A percentile compares a stretch with the other conserved stretches of the same genome.
Conservation (phyloP, 2,888 invertebrate species). For the Crioceris asparagi region DNA sequence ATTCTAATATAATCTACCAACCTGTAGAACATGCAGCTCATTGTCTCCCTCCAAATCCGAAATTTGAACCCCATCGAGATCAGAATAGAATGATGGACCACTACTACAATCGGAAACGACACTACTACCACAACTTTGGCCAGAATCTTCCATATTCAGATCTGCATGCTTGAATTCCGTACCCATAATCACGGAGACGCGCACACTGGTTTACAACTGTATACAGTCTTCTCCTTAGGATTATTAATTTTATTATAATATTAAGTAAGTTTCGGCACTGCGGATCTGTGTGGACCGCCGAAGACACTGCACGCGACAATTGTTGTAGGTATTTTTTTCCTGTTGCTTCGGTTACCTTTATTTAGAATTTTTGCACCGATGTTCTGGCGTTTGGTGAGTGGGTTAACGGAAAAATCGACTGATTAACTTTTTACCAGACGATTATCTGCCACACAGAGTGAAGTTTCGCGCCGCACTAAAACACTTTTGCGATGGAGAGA, state of each 20-base stretch:
- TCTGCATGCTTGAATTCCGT: conserved; percentile 34
- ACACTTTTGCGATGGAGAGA: neutral
- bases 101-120: conserved; percentile 32
- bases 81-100: conserved; percentile 41
- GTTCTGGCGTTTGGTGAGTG: too few species aligned
- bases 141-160: conserved; percentile 37
- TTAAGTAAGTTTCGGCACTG: too few species aligned
- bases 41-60: conserved; percentile 48
- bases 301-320: too few species aligned
- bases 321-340: too few species aligned
- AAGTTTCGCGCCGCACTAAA: conserved; percentile 19
- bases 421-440: neutral
- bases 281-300: too few species aligned
- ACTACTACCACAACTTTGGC: conserved; percentile 39
- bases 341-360: too few species aligned
- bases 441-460: conserved; percentile 14
- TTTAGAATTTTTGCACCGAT: too few species aligned
- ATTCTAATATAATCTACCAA: too few species aligned
- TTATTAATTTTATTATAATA: too few species aligned
- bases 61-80: conserved; percentile 47
- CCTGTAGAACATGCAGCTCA: conserved; percentile 35
- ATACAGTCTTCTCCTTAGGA: too few species aligned
- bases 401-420: too few species aligned
- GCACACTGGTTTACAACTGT: too few species aligned
- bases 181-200: conserved; percentile 34